Evolutionary conservation across 2,113 vertebrate genomes (phyloP).

Genomic region (Caloenas nicobarica): DNA sequence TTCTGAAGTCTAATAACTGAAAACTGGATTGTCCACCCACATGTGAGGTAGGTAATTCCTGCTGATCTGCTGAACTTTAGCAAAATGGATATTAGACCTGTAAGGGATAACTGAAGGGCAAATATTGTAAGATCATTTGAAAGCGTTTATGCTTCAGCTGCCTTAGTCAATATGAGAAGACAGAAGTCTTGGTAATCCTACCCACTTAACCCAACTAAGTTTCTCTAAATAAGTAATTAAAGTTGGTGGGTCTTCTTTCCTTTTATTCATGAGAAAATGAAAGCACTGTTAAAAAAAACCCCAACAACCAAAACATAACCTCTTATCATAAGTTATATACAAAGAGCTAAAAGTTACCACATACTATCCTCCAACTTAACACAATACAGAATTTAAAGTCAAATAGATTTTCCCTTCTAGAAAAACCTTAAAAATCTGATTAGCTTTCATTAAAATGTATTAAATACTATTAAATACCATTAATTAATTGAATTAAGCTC

Average conservation of each 20-base stretch:
- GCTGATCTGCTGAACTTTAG: not conserved
- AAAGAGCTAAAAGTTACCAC: not conserved
- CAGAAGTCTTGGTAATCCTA: not conserved
- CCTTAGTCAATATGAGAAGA: not conserved
- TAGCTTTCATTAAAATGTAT: not conserved
- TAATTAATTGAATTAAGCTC: not conserved
- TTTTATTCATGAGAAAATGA: not conserved
- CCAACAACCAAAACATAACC: too few species aligned
- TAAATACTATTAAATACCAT: not conserved
- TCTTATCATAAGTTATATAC: not conserved
- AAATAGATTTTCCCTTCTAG: not conserved
- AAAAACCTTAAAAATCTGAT: not conserved
- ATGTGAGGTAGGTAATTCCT: not conserved
- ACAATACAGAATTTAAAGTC: not conserved
- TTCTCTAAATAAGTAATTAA: not conserved
- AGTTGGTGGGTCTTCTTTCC: accelerated
- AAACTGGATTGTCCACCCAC: not conserved
- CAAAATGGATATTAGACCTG: not conserved
- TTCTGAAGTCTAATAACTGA: not conserved
- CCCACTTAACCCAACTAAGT: not conserved
- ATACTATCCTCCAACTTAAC: not conserved
- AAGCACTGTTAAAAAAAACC: not conserved
- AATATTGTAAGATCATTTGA: not conserved
- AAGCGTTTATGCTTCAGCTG: not conserved
- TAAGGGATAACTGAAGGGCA: not conserved